These are phyloP conservation scores for Ennomos quercinarius DNA, from an alignment of 2,888 invertebrate species.

Conservation along the genomic window DNA sequence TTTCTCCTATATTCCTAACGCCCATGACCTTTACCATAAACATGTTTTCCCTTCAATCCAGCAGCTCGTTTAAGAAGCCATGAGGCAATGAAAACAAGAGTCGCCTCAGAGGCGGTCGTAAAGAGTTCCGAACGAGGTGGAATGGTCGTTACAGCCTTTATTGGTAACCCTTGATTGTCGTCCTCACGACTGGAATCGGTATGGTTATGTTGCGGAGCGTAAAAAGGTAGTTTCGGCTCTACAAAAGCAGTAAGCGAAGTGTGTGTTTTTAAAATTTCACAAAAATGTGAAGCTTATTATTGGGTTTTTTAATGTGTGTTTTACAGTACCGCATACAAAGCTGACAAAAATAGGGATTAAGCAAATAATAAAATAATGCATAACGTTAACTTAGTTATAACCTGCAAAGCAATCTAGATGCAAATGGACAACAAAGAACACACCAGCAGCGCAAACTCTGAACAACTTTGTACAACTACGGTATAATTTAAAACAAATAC, in stretches of 20 bases:
- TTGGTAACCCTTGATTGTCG: conserved; percentile 16
- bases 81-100: conserved; percentile 29
- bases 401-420: neutral
- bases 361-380: no score
- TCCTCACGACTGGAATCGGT: conserved; percentile 12
- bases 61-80: conserved; percentile 18
- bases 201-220: conserved; percentile 6
- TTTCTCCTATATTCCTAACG: conserved; percentile 1
- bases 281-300: no score
- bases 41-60: conserved; percentile 26
- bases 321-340: no score
- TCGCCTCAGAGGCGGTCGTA: conserved; percentile 26
- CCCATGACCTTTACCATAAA: conserved; percentile 22
- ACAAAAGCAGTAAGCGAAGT: neutral
- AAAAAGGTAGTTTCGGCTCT: conserved; percentile 11
- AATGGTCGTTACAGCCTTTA: conserved; percentile 25
- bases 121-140: conserved; percentile 22
- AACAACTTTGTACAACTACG: neutral
- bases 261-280: no score
- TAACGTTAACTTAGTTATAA: no score
- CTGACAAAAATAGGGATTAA: no score
- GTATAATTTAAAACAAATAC: conserved; percentile 15
- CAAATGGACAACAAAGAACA: conserved; percentile 11
- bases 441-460: conserved; percentile 1
- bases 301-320: no score